Evolutionary conservation across 2,113 vertebrate genomes (phyloP).

Genomic region (Girardinichthys multiradiatus): DNA sequence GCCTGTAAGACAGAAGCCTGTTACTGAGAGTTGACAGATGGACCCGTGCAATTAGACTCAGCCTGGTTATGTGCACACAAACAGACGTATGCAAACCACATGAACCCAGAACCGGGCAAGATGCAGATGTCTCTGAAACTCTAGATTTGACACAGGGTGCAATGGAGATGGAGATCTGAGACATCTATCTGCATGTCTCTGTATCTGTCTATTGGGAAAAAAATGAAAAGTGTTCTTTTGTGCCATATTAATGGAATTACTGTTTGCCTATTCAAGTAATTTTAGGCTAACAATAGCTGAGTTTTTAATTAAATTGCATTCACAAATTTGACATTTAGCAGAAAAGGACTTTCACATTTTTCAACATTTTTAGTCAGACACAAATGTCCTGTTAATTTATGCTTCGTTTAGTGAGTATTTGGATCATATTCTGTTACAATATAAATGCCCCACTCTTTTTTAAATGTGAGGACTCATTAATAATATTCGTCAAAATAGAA

Average conservation of each 20-base stretch:
- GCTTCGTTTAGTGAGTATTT: background rate
- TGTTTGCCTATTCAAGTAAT: background rate
- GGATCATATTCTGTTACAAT: background rate
- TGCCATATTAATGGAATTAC: background rate
- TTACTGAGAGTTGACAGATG: conserved; percentile 74
- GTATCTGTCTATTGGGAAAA: background rate
- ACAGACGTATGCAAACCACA: conserved; percentile 42
- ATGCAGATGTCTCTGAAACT: conserved; percentile 73
- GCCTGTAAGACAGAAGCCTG: conserved; percentile 51
- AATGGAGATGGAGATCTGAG: conserved; percentile 33
- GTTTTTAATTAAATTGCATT: background rate
- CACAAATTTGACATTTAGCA: background rate
- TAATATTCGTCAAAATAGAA: background rate
- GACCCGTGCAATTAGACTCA: conserved; percentile 67
- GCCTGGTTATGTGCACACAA: conserved; percentile 50
- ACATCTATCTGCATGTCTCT: background rate
- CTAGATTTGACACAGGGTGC: conserved; percentile 59
- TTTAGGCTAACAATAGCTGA: background rate
- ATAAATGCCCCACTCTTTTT: background rate
- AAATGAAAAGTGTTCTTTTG: background rate
- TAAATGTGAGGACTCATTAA: background rate
- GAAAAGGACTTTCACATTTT: background rate
- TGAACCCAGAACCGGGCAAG: conserved; percentile 32
- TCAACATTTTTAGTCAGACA: background rate
- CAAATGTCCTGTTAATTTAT: background rate